A percentile compares a stretch with the other conserved stretches of the same genome.
phyloP scores from a whole-genome alignment of 2,888 invertebrate genomes.

The Xylota segnis region DNA sequence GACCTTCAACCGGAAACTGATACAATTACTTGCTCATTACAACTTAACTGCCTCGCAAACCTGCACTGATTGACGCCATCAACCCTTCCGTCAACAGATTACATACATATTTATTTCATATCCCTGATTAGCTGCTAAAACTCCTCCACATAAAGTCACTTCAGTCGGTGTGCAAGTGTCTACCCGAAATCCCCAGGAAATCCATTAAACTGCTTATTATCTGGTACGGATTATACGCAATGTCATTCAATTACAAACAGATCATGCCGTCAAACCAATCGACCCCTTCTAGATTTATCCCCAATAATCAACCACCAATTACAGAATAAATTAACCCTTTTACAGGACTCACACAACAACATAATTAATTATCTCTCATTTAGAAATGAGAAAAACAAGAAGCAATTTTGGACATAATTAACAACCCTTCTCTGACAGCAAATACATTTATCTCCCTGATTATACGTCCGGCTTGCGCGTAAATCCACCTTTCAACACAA shows the following conservation, averaged over 20 bases:
- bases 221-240: not conserved
- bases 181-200: slow-evolving; percentile 1
- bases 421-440: slow-evolving; percentile 57
- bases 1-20: no score
- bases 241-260: slow-evolving; percentile 51
- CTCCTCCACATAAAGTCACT: not conserved
- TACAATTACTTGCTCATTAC: no score
- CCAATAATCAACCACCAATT: slow-evolving; percentile 46
- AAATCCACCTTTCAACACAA: slow-evolving; percentile 57
- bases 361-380: slow-evolving; percentile 72
- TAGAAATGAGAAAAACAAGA: slow-evolving; percentile 36
- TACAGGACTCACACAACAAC: slow-evolving; percentile 28
- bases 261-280: slow-evolving; percentile 60
- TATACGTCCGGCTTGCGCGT: slow-evolving; percentile 11
- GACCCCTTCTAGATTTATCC: slow-evolving; percentile 19
- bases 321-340: slow-evolving; percentile 63
- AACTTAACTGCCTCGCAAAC: not conserved
- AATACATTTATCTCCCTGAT: slow-evolving; percentile 57
- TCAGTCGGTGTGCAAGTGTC: slow-evolving; percentile 7
- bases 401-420: slow-evolving; percentile 48
- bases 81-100: not conserved
- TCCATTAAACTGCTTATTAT: slow-evolving; percentile 38
- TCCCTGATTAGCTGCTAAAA: not conserved
- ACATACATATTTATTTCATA: not conserved
- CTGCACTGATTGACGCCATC: not conserved